Base-by-base conservation (phyloP, 92 coral and sea anemone species). In the Epizoanthus fatuus region DNA sequence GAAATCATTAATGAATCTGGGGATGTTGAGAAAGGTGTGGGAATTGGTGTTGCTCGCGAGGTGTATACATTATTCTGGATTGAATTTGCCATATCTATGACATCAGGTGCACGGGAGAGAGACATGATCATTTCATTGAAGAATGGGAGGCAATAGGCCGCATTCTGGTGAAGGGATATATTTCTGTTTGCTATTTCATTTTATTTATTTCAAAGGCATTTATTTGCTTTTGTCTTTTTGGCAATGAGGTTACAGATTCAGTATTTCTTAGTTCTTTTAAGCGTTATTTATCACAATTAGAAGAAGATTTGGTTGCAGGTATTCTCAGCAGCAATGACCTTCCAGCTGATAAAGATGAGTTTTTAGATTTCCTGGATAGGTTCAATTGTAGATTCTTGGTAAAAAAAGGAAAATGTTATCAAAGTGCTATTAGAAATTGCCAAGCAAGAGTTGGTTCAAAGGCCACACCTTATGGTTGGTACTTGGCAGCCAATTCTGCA, bases 141-240 rank as follows among this genome's bases (percentile, higher is more conserved):
- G 94, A 91, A 54, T 93, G 94, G 94, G 84, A 75, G 63, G 92
- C 94, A 19, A 65, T 93, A 40, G 92, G 89, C 2, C 74, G 94
- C 29, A 88, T 92, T 73, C 77, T 90, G 14, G 88, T 90, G 19
- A 93, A 83, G 74, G 92, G 93, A n/a, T 90, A 45, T 72, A 44
- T 44, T 17, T 75, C 88, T 59, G 80, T 86, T 5, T 78, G 75
- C 7, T 86, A 89, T 51, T 92, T 89, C 63, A 93, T 89, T 39
- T 56, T 80, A 22, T 70, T 87, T 86, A 75, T 38, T 93, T 22
- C 25, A 22, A 22, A 22, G 40, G 91, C 85, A n/a, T 89, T 90
- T 58, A 67, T 93, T 39, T 83, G 84, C 83, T 87, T 55, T 76
- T 86, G 89, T 76, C 74, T 75, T 32, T 76, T 75, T 86, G 84